These are phyloP conservation scores for Dryobates pubescens DNA, from an alignment of 2,797 vertebrate genomes.

Conservation along the genomic window DNA sequence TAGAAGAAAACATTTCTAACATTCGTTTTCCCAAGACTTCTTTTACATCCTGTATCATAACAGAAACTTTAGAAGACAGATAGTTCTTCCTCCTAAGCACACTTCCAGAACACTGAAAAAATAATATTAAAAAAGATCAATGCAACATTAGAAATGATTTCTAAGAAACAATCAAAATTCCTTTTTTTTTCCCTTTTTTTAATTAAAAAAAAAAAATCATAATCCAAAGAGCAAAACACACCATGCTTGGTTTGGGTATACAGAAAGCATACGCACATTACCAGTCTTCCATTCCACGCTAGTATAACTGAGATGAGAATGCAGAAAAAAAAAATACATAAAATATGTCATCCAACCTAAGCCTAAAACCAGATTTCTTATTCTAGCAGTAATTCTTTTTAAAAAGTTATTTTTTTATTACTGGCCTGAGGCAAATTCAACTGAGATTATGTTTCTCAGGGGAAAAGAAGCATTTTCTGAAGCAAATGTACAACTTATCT, in stretches of 20 bases:
- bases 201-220: too few species aligned
- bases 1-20: background rate
- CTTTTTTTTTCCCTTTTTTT: background rate
- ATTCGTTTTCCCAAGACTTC: background rate
- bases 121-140: background rate
- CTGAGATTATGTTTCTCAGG: background rate
- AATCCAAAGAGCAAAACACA: background rate
- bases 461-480: constrained; percentile 6
- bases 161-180: background rate
- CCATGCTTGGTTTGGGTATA: background rate
- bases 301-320: background rate
- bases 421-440: constrained; percentile 9
- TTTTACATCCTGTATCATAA: background rate
- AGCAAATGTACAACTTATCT: background rate
- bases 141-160: background rate
- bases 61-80: background rate
- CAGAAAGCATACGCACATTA: background rate
- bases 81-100: background rate
- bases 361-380: background rate
- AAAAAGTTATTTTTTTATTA: background rate
- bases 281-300: background rate
- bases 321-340: background rate
- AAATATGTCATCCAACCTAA: background rate
- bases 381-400: background rate
- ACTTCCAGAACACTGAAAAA: background rate